These are phyloP conservation scores for Agonopterix alstromeriana DNA, from an alignment of 2,888 invertebrate genomes.

Conservation along the genomic window DNA sequence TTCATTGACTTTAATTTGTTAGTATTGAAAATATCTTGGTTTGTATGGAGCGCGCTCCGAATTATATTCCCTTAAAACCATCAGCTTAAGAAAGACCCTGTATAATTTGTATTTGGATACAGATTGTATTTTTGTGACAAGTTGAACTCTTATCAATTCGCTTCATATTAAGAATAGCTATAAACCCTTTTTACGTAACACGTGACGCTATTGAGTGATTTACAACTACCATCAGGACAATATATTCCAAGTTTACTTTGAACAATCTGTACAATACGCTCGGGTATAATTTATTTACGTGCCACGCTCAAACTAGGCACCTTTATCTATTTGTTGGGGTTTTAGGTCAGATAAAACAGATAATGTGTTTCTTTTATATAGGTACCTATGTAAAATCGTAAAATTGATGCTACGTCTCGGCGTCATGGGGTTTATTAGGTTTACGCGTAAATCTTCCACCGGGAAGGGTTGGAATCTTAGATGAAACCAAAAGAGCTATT, in stretches of 20 bases:
- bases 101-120: too few relatives aligned
- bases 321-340: slow-evolving; percentile 68
- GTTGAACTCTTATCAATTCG: too few relatives aligned
- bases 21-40: too few relatives aligned
- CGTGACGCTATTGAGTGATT: slow-evolving; percentile 57
- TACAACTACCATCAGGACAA: slow-evolving; percentile 47
- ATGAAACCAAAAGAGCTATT: too few relatives aligned
- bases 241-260: slow-evolving; percentile 61
- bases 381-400: slow-evolving; percentile 34
- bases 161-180: slow-evolving; percentile 15
- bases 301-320: slow-evolving; percentile 48
- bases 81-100: too few relatives aligned
- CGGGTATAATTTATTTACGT: slow-evolving; percentile 69
- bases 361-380: slow-evolving; percentile 63
- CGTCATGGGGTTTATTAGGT: slow-evolving; percentile 52
- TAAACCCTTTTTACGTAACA: slow-evolving; percentile 58
- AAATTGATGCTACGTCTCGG: slow-evolving; percentile 36
- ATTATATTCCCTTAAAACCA: too few relatives aligned
- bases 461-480: slow-evolving; percentile 19
- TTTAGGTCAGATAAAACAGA: slow-evolving; percentile 67
- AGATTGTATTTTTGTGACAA: too few relatives aligned
- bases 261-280: slow-evolving; percentile 57
- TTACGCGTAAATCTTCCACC: slow-evolving; percentile 27
- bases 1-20: too few relatives aligned
- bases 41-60: too few relatives aligned